Evolutionary conservation across 2,113 vertebrate genomes (phyloP), one percentile per base, ranked within the genome.

Genomic region (Coryphaenoides rupestris): DNA sequence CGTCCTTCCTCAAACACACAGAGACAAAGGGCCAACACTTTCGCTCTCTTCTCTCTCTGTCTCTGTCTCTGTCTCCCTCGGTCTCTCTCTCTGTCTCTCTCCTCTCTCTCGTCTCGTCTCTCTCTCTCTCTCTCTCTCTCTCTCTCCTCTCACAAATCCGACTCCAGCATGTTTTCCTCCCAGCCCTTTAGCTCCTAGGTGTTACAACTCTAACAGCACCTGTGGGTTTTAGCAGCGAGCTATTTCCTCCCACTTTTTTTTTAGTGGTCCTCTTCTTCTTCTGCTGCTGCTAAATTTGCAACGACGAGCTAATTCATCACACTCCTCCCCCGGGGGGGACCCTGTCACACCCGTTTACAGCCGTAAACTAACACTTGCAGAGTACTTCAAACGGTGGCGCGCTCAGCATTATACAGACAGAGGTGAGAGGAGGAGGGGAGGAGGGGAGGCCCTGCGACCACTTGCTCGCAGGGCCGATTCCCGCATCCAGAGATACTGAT

Each of bases 351-450:
- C 74, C 92, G 9, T 92, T 91, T 88, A 88, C 87, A 90, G 89
- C 90, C 88, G 82, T 94, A 93, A 95, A 96, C 91, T 95, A 93
- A 95, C 95, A 95, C 94, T 93, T 90, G 80, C 55, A 13, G 78
- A 71, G 77, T 45, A 94, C 94, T 96, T 97, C 95, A 98, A 98
- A 98, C 33, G 94, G 84, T 81, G 73, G 69, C 58, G 74, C 80
- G 77, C 88, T 83, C 83, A 84, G 84, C 33, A 7, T n/a, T n/a
- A n/a, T n/a, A 7, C 33, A 7, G 33, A 12, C 63, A 86, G 87
- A 91, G 77, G 94, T 94, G 94, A 91, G 91, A 92, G 88, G 88
- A 87, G n/a, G n/a, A n/a, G n/a, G n/a, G n/a, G n/a, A n/a, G n/a
- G n/a, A n/a, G n/a, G n/a, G n/a, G n/a, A n/a, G 78, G 84, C 75